These are phyloP conservation scores for Pachycephus smyrnensis DNA, from an alignment of 2,888 invertebrate species.

Conservation along the genomic window DNA sequence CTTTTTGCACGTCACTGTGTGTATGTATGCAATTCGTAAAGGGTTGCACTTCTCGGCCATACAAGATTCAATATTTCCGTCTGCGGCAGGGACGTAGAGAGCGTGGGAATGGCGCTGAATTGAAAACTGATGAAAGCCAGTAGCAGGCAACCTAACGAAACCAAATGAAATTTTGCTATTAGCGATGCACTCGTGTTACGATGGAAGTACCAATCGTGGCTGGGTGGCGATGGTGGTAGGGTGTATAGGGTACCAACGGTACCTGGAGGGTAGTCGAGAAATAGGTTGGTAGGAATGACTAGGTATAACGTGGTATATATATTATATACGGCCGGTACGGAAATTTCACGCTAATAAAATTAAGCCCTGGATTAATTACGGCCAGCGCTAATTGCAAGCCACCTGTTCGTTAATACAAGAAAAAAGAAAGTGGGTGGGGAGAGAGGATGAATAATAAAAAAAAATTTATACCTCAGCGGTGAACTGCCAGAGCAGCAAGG, in stretches of 20 bases:
- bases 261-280: constrained; percentile 4
- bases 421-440: not conserved
- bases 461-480: not conserved
- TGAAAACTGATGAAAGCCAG: not conserved
- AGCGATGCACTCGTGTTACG: constrained; percentile 37
- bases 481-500: not conserved
- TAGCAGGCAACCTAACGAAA: not conserved
- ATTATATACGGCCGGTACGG: not conserved
- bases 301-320: not conserved
- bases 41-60: not conserved
- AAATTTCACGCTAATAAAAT: not conserved
- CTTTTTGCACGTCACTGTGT: not conserved
- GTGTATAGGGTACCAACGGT: not conserved
- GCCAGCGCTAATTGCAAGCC: not conserved
- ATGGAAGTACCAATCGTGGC: constrained; percentile 13
- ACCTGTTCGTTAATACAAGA: not conserved
- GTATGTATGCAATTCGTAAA: not conserved
- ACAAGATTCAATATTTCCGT: not conserved
- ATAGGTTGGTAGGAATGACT: not conserved
- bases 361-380: not conserved
- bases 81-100: not conserved
- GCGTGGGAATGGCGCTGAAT: not conserved
- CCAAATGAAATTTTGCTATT: constrained; percentile 45
- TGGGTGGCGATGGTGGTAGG: not conserved
- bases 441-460: not conserved